Evolutionary conservation across 2,113 vertebrate genomes (phyloP).

Genomic region (Perca flavescens): DNA sequence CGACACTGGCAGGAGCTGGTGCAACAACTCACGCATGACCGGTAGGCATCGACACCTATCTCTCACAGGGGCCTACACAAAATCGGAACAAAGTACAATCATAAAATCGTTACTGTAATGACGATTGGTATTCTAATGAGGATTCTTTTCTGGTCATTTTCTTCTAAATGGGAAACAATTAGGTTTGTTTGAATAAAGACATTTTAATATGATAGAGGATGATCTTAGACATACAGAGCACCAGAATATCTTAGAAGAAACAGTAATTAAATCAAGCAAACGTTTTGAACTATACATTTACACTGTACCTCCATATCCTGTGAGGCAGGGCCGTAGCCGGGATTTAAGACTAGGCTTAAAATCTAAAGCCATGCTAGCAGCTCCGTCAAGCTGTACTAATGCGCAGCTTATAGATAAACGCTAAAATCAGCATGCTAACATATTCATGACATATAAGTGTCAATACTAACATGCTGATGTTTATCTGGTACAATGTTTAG

Average conservation of each 20-base stretch:
- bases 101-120: not conserved
- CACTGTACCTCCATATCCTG: no score
- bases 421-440: not conserved
- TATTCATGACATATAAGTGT: not conserved
- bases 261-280: not conserved
- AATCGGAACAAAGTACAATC: not conserved
- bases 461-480: not conserved
- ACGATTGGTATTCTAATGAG: not conserved
- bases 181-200: not conserved
- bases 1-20: slow-evolving; percentile 97
- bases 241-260: not conserved
- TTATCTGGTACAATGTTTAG: not conserved
- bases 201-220: not conserved
- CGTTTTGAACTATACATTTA: not conserved
- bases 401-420: not conserved
- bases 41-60: slow-evolving; percentile 43
- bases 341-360: not conserved
- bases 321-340: no score
- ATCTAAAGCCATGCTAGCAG: no score
- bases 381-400: not conserved
- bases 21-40: slow-evolving; percentile 95
- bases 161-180: not conserved
- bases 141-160: not conserved
- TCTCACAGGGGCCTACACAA: not conserved
- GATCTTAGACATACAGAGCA: not conserved